Evolutionary conservation across 1,140 invertebrate genomes (phyloP).

Genomic region (Drosophila burlai): DNA sequence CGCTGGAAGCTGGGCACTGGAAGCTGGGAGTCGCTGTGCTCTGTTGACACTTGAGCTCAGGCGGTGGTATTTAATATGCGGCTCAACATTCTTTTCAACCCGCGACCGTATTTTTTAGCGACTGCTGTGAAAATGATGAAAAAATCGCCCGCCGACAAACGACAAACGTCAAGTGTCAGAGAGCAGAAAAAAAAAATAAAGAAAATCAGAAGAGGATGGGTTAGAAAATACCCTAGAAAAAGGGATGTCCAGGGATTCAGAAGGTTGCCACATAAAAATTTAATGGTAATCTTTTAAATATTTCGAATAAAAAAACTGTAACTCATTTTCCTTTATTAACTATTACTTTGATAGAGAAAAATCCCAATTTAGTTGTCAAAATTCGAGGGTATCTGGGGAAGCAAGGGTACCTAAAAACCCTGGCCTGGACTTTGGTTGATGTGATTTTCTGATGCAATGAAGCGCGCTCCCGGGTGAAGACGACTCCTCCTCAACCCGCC

Average conservation of each 20-base stretch:
- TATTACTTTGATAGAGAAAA: too few relatives aligned
- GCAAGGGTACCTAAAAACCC: not conserved
- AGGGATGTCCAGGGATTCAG: not conserved
- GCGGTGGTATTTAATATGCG: conserved; percentile 82
- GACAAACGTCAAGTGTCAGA: conserved; percentile 72
- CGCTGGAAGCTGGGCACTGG: not conserved
- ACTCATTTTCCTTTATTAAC: too few relatives aligned
- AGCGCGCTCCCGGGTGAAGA: conserved; percentile 5
- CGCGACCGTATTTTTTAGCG: conserved; percentile 47
- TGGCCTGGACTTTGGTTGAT: conserved; percentile 56
- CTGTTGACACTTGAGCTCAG: conserved; percentile 82
- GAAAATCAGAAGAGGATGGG: not conserved
- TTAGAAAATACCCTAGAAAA: not conserved
- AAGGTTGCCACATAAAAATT: not conserved
- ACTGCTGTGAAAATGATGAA: conserved; percentile 65
- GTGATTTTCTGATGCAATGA: conserved; percentile 60
- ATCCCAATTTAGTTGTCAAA: not conserved
- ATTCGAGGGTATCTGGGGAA: conserved; percentile 13
- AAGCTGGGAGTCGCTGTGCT: conserved; percentile 26
- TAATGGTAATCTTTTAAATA: not conserved
- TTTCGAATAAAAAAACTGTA: too few relatives aligned
- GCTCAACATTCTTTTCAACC: conserved; percentile 82
- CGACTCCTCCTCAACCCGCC: not conserved
- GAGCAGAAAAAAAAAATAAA: not conserved
- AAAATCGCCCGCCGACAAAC: conserved; percentile 67